Percentiles rank a stretch among this genome's conserved stretches.
Evolutionary conservation across 2,888 invertebrate species (phyloP).

Genomic region (Leptothorax acervorum): DNA sequence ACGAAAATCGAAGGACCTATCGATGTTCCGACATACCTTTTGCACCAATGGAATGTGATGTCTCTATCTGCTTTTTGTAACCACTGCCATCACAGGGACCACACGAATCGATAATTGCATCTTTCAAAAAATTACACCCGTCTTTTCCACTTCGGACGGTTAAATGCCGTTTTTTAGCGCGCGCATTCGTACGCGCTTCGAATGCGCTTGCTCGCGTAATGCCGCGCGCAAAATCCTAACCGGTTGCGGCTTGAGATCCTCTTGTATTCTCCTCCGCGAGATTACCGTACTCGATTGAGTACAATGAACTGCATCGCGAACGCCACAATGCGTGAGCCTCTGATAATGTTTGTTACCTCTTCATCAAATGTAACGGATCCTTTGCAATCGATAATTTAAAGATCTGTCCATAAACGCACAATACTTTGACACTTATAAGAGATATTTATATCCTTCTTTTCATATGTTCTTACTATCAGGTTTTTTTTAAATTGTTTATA

Average conservation of each 20-base stretch:
- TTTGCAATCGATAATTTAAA: background rate
- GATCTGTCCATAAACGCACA: background rate
- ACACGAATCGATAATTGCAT: constrained; percentile 85
- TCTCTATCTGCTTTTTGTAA: constrained; percentile 85
- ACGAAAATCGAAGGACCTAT: constrained; percentile 69
- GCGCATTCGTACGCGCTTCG: constrained; percentile 71
- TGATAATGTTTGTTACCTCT: background rate
- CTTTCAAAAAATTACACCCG: constrained; percentile 81
- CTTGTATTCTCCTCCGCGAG: constrained; percentile 23
- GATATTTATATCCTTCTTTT: background rate
- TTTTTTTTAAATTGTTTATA: background rate
- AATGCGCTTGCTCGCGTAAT: constrained; percentile 74
- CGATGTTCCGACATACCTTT: constrained; percentile 80
- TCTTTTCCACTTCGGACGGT: constrained; percentile 81
- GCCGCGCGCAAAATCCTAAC: constrained; percentile 65
- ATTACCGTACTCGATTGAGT: constrained; percentile 51
- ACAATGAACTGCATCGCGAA: constrained; percentile 62
- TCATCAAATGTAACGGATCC: background rate
- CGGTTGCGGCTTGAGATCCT: constrained; percentile 59
- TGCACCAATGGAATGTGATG: constrained; percentile 83
- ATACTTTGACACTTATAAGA: background rate
- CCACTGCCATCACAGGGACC: constrained; percentile 79
- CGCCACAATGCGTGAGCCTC: background rate
- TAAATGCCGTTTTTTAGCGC: constrained; percentile 81
- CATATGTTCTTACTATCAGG: background rate